Conservation (phyloP, 1,140 invertebrate species). For the Globodera rostochiensis region DNA sequence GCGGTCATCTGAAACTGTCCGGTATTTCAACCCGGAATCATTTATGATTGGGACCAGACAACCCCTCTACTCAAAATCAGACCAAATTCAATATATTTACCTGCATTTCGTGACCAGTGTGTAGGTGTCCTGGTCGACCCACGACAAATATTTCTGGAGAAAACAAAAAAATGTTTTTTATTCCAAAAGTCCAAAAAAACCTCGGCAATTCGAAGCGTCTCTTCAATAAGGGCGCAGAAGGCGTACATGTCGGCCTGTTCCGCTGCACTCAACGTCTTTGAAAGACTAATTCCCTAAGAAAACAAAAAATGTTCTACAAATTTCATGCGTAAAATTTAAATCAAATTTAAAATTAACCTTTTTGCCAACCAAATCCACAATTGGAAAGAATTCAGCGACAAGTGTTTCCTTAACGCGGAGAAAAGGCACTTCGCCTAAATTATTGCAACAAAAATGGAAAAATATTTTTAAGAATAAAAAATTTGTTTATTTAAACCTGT, state of each 20-base stretch:
- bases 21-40: too few species aligned
- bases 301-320: neutral
- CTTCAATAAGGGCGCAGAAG: constrained; percentile 75
- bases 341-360: constrained; percentile 70
- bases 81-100: neutral
- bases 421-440: constrained; percentile 80
- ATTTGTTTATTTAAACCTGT: constrained; percentile 71
- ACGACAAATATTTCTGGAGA: constrained; percentile 79
- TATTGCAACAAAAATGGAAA: neutral
- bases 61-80: too few species aligned
- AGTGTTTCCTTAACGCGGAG: constrained; percentile 84
- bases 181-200: constrained; percentile 30
- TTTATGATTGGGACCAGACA: too few species aligned
- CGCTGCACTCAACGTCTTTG: constrained; percentile 74
- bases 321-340: neutral
- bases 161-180: constrained; percentile 10
- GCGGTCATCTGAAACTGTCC: neutral
- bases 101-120: constrained; percentile 75
- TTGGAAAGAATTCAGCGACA: constrained; percentile 84
- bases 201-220: constrained; percentile 59
- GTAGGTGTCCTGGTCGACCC: constrained; percentile 79
- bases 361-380: constrained; percentile 82
- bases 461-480: constrained; percentile 1
- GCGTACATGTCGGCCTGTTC: constrained; percentile 89
- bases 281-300: constrained; percentile 74